Evolutionary conservation across 2,888 invertebrate species (phyloP), one percentile per base, ranked within the genome.

Genomic region (Noctua comes): DNA sequence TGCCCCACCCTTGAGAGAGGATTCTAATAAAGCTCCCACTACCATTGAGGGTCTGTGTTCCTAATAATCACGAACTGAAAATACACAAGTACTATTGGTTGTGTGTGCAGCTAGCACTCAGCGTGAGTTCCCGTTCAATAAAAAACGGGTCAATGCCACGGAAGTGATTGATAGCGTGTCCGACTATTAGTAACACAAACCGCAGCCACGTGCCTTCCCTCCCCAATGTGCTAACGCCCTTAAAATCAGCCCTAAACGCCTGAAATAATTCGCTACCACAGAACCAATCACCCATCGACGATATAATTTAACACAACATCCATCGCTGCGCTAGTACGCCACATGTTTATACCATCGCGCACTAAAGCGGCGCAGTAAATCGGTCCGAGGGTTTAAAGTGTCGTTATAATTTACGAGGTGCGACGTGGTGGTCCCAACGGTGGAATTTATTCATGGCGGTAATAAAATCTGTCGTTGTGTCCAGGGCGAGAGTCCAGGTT

Each of bases 401-500:
- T 90, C 93, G 91, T 92, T 93, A 94, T 94, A 95, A 95, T 94
- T 95, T 95, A 95, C 94, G 95, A 92, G 91, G 91, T 92, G 93
- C 89, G 89, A 90, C 92, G 88, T 86, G 88, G 72, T 87, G 79
- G 91, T 93, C 93, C 92, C 93, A 84, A 89, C 89, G 91, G 91
- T 88, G 91, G 93, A 95, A 96, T 96, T 95, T 96, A 96, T 96
- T 96, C 96, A 96, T 96, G 93, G 91, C 90, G 88, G 95, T 96
- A 95, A 96, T 96, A 95, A 96, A 96, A 96, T 96, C 95, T 94
- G 94, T 93, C 94, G 93, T 89, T 92, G 92, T 92, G 93, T 92
- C 93, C 92, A 92, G 90, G 89, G 88, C 89, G 89, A 92, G 91
- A 80, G 83, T 79, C 82, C 81, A 83, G 84, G 90, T 94, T 95